A percentile compares a stretch with the other conserved stretches of the same genome.
phyloP scores from a whole-genome alignment of 1,140 invertebrate genomes.

The Leptinotarsa undecemlineata region DNA sequence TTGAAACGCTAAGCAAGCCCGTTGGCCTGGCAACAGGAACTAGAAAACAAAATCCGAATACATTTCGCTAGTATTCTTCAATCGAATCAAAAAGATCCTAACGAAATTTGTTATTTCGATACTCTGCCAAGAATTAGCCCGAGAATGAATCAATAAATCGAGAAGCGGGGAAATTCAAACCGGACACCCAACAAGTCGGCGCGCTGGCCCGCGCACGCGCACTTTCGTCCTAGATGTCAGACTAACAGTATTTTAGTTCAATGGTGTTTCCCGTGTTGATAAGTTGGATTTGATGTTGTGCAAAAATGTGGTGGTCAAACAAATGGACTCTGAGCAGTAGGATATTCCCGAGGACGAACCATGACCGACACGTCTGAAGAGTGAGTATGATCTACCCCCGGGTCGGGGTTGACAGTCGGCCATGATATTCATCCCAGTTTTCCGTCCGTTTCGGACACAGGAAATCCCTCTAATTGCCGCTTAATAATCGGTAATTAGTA shows the following conservation, averaged over 20 bases:
- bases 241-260: constrained; percentile 50
- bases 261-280: constrained; percentile 50
- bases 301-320: constrained; percentile 53
- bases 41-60: not conserved
- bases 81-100: not conserved
- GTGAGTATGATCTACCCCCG: constrained; percentile 58
- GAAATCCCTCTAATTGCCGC: constrained; percentile 17
- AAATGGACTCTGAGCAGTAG: constrained; percentile 68
- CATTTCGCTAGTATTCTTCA: not conserved
- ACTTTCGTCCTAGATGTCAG: constrained; percentile 36
- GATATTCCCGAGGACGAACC: constrained; percentile 71
- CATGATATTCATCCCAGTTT: constrained; percentile 26
- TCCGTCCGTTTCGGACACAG: constrained; percentile 24
- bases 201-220: constrained; percentile 36
- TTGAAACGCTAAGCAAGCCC: not conserved
- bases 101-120: constrained; percentile 24
- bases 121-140: constrained; percentile 17
- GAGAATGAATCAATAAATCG: constrained; percentile 29
- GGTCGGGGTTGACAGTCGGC: constrained; percentile 20
- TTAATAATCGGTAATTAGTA: constrained; percentile 23
- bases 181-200: constrained; percentile 27
- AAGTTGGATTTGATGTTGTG: constrained; percentile 53
- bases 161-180: constrained; percentile 39
- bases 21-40: not conserved
- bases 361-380: constrained; percentile 77